These are phyloP conservation scores for Cylloceria caligata DNA, from an alignment of 2,888 invertebrate genomes.

Conservation along the genomic window DNA sequence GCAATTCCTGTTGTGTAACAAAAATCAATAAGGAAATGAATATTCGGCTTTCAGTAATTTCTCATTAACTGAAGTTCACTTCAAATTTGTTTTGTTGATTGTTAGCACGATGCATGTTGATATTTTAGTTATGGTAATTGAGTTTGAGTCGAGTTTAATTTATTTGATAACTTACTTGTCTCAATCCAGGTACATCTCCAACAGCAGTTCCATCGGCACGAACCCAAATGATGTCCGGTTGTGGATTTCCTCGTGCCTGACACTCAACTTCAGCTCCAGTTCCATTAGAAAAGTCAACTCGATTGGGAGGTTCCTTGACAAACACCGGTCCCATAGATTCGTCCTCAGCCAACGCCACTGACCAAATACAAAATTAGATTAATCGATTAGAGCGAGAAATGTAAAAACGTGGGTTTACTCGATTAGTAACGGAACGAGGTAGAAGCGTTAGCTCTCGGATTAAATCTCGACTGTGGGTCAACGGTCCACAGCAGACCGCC, in stretches of 20 bases:
- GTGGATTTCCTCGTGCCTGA: conserved; percentile 95
- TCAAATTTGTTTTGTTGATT: no score
- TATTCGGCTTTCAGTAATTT: no score
- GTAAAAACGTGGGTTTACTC: neutral
- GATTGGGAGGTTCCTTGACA: conserved; percentile 95
- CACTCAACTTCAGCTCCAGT: conserved; percentile 97
- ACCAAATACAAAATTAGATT: conserved; percentile 44
- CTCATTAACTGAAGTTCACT: no score
- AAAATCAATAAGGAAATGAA: no score
- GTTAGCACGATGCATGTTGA: no score
- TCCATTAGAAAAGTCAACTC: conserved; percentile 97
- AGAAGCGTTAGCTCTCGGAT: conserved; percentile 4
- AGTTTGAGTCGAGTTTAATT: no score
- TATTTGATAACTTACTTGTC: conserved; percentile 87
- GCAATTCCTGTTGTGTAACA: no score
- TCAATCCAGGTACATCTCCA: conserved; percentile 94
- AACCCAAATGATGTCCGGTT: conserved; percentile 97
- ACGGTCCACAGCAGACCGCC: conserved; percentile 4
- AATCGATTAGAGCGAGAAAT: conserved; percentile 49
- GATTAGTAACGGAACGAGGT: conserved; percentile 15
- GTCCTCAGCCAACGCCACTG: conserved; percentile 87
- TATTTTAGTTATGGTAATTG: no score
- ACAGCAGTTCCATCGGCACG: conserved; percentile 96
- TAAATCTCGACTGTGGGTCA: conserved; percentile 47
- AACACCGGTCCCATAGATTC: conserved; percentile 95